Evolutionary conservation across 2,888 invertebrate species (phyloP).

Genomic region (Agrotis clavis): DNA sequence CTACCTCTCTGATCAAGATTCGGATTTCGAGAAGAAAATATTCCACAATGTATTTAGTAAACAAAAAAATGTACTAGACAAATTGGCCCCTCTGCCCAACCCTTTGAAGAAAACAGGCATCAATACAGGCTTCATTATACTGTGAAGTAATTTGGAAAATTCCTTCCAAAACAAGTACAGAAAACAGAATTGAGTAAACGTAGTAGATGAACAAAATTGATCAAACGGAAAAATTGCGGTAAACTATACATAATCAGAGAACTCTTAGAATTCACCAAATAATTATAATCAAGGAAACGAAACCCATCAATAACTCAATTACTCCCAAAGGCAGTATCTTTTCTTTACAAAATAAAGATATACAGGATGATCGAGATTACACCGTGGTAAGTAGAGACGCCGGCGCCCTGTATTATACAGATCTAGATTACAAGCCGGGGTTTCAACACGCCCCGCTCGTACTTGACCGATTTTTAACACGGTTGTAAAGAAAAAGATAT

Average conservation of each 20-base stretch:
- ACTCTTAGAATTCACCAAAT: not conserved
- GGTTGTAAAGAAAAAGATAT: not conserved
- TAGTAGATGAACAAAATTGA: not conserved
- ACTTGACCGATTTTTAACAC: slow-evolving; percentile 51
- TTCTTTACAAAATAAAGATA: slow-evolving; percentile 44
- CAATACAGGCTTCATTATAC: too few species aligned
- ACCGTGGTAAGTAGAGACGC: slow-evolving; percentile 34
- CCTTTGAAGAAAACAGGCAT: too few species aligned
- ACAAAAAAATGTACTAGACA: too few species aligned
- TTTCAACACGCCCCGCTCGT: slow-evolving; percentile 46
- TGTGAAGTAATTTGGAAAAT: not conserved
- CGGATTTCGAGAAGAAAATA: too few species aligned
- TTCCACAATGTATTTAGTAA: too few species aligned
- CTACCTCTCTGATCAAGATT: too few species aligned
- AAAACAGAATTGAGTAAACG: not conserved
- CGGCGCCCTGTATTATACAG: slow-evolving; percentile 53
- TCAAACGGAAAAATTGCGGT: not conserved
- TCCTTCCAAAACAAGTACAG: not conserved
- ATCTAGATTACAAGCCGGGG: slow-evolving; percentile 51
- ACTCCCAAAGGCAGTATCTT: slow-evolving; percentile 27
- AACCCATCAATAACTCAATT: slow-evolving; percentile 20
- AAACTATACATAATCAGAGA: not conserved
- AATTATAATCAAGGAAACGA: slow-evolving; percentile 22
- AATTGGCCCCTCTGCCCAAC: too few species aligned
- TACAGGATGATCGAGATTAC: slow-evolving; percentile 52